Conservation (phyloP, 1,140 invertebrate species). For the Lethrus apterus region DNA sequence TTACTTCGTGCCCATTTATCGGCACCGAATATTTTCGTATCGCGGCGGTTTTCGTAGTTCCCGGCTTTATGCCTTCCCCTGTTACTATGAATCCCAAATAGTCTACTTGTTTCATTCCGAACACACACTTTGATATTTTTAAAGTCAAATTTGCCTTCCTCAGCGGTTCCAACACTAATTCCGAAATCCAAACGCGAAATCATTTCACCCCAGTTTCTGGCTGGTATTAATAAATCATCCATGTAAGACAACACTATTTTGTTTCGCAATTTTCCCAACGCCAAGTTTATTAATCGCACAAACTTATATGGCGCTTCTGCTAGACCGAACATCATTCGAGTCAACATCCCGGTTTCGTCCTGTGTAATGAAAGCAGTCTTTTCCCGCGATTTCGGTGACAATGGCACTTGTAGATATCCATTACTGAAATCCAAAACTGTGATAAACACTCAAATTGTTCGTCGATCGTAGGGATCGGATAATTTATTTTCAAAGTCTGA, state of each 20-base stretch:
- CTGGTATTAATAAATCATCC: constrained; percentile 26
- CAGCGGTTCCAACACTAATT: constrained; percentile 20
- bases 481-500: constrained; percentile 25
- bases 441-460: constrained; percentile 15
- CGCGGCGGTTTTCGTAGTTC: not conserved
- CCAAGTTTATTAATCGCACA: constrained; percentile 27
- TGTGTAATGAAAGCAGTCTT: constrained; percentile 40
- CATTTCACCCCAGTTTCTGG: constrained; percentile 21
- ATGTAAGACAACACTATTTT: constrained; percentile 26
- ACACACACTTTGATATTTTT: constrained; percentile 12
- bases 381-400: constrained; percentile 34
- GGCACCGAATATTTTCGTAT: not conserved
- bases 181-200: constrained; percentile 20
- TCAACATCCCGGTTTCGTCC: constrained; percentile 40
- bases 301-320: constrained; percentile 33
- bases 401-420: constrained; percentile 25
- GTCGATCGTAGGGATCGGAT: constrained; percentile 19
- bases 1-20: not conserved
- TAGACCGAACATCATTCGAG: constrained; percentile 39
- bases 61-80: constrained; percentile 6
- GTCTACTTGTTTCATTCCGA: constrained; percentile 4
- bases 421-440: constrained; percentile 22
- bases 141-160: constrained; percentile 18
- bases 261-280: constrained; percentile 26
- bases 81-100: constrained; percentile 15